phyloP scores from a whole-genome alignment of 1,140 invertebrate species.

The Meloidogyne hapla region DNA sequence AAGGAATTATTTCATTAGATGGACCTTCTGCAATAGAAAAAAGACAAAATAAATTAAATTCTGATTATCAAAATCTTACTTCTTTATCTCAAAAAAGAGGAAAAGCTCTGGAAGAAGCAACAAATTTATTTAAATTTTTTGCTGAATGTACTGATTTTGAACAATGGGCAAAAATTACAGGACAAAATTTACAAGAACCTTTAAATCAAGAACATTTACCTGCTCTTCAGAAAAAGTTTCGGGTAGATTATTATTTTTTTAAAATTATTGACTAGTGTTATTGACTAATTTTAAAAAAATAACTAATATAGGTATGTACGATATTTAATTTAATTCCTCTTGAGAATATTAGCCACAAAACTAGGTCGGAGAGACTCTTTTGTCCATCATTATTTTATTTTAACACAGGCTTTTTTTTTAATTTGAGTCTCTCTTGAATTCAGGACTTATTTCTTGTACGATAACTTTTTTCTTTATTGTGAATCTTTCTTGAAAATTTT shows the following conservation, averaged over 20 bases:
- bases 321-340: too few species aligned
- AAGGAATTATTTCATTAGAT: slow-evolving; percentile 43
- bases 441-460: too few species aligned
- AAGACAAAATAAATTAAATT: slow-evolving; percentile 77
- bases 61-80: slow-evolving; percentile 77
- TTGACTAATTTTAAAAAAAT: too few species aligned
- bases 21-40: slow-evolving; percentile 80
- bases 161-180: slow-evolving; percentile 93
- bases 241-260: slow-evolving; percentile 65
- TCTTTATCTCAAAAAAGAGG: slow-evolving; percentile 75
- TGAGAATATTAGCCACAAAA: too few species aligned
- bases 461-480: too few species aligned
- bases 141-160: slow-evolving; percentile 97
- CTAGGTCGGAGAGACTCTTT: too few species aligned
- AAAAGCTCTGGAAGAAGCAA: slow-evolving; percentile 83
- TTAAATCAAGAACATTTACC: slow-evolving; percentile 86
- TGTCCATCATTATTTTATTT: slow-evolving; percentile 18
- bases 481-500: too few species aligned
- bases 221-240: slow-evolving; percentile 87
- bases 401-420: not conserved
- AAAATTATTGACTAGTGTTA: too few species aligned
- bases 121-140: slow-evolving; percentile 87
- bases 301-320: too few species aligned
- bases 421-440: too few species aligned
- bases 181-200: slow-evolving; percentile 79